Evolutionary conservation across 2,797 vertebrate genomes (phyloP), one percentile per base, ranked within the genome.

Genomic region (Melanotaenia maccullochi): DNA sequence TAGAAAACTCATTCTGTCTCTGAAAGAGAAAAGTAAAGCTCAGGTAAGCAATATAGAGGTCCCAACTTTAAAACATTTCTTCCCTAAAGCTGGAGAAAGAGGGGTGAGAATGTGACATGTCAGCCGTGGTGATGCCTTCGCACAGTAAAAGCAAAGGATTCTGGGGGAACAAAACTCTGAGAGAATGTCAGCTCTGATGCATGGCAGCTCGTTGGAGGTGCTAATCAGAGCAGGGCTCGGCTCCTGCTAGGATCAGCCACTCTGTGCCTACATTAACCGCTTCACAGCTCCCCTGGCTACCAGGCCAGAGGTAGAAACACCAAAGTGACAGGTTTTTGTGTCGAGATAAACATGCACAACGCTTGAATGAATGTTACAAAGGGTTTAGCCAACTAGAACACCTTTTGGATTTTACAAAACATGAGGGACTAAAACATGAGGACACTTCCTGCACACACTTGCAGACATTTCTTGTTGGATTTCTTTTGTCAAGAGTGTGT

Each of bases 111-210:
- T 94, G 93, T 94, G 95, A 95, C 94, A 93, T 93, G 95, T 96
- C 95, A 95, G 94, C 89, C 90, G 92, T 89, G 94, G 95, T 89
- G 94, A 95, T 90, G 89, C 96, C 96, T 94, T 84, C 68, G 35
- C 85, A 79, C 85, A 85, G 85, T 68, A 11, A 86, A 88, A 95
- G 95, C 95, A 96, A 95, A 95, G 93, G 95, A 87, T 93, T 94
- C 94, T 84, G 95, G 96, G 95, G 95, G 95, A 96, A 95, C 94
- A 93, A 91, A 95, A 96, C 96, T 96, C 95, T 93, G 93, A 95
- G 95, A 96, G 95, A 95, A 93, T 95, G 96, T 96, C 96, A 95
- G 95, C 96, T 96, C 95, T 95, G 96, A 96, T 94, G 95, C 95
- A 93, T 95, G 95, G 95, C 88, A 78, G 87, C 87, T 89, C 93